These are phyloP conservation scores for Cantharis flavilabris DNA, from an alignment of 2,888 invertebrate species.

Conservation along the genomic window DNA sequence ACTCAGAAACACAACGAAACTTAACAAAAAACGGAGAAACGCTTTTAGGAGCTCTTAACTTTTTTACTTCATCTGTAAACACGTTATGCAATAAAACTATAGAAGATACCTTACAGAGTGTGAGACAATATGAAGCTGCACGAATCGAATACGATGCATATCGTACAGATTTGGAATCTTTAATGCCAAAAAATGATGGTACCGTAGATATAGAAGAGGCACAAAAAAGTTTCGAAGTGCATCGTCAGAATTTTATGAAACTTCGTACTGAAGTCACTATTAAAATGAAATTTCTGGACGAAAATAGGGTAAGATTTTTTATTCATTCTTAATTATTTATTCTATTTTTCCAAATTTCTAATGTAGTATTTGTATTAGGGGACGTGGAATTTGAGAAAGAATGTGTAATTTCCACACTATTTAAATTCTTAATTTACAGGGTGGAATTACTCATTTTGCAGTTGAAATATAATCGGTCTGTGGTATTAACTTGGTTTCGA, in stretches of 20 bases:
- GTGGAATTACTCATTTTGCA: no score
- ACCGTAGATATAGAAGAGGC: slow-evolving; percentile 75
- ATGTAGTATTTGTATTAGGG: no score
- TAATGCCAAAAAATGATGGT: slow-evolving; percentile 68
- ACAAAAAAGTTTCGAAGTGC: slow-evolving; percentile 79
- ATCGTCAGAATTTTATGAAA: slow-evolving; percentile 90
- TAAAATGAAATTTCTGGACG: slow-evolving; percentile 95
- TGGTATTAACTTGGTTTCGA: no score
- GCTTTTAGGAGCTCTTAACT: slow-evolving; percentile 88
- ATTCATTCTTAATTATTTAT: background rate
- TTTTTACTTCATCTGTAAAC: slow-evolving; percentile 94
- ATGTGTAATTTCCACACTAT: no score
- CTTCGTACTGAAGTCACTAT: slow-evolving; percentile 91
- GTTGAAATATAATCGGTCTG: no score
- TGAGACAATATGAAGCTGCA: slow-evolving; percentile 76
- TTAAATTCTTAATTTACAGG: no score
- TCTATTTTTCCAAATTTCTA: background rate
- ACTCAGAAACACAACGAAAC: slow-evolving; percentile 94
- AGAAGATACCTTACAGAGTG: slow-evolving; percentile 86
- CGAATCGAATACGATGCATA: slow-evolving; percentile 97
- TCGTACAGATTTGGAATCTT: slow-evolving; percentile 87
- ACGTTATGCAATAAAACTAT: slow-evolving; percentile 98
- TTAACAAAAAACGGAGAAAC: slow-evolving; percentile 93
- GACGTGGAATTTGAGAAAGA: no score
- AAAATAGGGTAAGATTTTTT: slow-evolving; percentile 79